These are phyloP conservation scores for Apostichopus japonicus DNA, from an alignment of 35 echinoderm and acorn worm genomes.

Conservation along the genomic window DNA sequence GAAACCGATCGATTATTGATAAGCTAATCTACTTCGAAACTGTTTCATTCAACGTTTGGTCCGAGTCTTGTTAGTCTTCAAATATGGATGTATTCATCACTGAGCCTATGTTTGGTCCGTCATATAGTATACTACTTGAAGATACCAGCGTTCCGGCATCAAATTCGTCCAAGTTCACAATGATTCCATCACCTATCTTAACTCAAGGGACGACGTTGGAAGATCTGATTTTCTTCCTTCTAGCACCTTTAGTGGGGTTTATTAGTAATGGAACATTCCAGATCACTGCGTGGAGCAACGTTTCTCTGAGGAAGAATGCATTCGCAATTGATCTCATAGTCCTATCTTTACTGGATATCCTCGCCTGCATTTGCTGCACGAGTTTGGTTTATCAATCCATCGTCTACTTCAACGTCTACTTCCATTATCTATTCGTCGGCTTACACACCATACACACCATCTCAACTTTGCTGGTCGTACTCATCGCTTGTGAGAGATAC, in stretches of 20 bases:
- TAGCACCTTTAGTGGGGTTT: background rate
- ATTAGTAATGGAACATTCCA: background rate
- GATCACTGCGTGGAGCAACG: background rate
- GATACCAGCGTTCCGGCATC: background rate
- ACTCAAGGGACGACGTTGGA: background rate
- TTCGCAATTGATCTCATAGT: background rate
- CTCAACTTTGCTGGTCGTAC: background rate
- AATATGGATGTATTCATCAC: too few species aligned
- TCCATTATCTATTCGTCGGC: background rate
- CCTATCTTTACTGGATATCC: background rate
- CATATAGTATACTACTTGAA: too few species aligned
- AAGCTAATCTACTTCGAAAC: too few species aligned
- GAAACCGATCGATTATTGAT: too few species aligned
- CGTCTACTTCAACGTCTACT: background rate
- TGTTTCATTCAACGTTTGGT: too few species aligned
- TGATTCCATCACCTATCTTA: background rate
- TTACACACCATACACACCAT: background rate
- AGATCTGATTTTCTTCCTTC: background rate
- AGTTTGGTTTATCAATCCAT: background rate
- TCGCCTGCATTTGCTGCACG: background rate
- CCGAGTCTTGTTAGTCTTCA: too few species aligned
- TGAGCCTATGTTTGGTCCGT: too few species aligned
- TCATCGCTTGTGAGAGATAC: background rate
- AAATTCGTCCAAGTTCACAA: background rate
- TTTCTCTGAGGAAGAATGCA: background rate